Evolutionary conservation across 1,140 invertebrate genomes (phyloP).

Genomic region (Zaprionus camerounensis): DNA sequence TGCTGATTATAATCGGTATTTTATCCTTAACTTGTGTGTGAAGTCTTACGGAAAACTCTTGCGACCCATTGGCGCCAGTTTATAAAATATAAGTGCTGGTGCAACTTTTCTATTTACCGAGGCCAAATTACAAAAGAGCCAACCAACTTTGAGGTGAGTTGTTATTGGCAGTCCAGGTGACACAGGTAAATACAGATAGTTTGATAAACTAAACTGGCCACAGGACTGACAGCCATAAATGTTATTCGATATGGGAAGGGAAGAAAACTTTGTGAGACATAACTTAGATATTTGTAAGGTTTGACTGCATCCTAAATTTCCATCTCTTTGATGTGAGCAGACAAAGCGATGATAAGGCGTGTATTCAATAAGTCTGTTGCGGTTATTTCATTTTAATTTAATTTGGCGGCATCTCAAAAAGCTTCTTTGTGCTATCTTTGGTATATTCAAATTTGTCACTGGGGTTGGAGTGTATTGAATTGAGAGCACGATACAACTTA

Average conservation of each 20-base stretch:
- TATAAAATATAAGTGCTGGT: neutral
- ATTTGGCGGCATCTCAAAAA: neutral
- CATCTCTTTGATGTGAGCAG: neutral
- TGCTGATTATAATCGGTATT: neutral
- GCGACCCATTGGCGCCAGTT: conserved; percentile 36
- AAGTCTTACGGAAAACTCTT: conserved; percentile 1
- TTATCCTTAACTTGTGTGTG: neutral
- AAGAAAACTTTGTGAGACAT: neutral
- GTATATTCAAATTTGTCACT: neutral
- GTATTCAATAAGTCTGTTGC: neutral
- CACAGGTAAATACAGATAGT: conserved; percentile 31
- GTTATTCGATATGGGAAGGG: conserved; percentile 2
- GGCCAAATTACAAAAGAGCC: conserved; percentile 29
- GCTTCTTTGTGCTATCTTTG: neutral
- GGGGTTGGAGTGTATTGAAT: neutral
- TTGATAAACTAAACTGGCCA: neutral
- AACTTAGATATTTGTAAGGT: neutral
- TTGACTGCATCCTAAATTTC: neutral
- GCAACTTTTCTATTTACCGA: conserved; percentile 32
- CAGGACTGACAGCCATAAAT: neutral
- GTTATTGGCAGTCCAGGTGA: conserved; percentile 10
- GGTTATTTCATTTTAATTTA: neutral
- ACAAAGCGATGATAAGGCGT: neutral
- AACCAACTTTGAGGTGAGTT: conserved; percentile 44
- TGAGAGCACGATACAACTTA: neutral